phyloP scores from a whole-genome alignment of 2,888 invertebrate species.

The Nemotelus nigrinus region DNA sequence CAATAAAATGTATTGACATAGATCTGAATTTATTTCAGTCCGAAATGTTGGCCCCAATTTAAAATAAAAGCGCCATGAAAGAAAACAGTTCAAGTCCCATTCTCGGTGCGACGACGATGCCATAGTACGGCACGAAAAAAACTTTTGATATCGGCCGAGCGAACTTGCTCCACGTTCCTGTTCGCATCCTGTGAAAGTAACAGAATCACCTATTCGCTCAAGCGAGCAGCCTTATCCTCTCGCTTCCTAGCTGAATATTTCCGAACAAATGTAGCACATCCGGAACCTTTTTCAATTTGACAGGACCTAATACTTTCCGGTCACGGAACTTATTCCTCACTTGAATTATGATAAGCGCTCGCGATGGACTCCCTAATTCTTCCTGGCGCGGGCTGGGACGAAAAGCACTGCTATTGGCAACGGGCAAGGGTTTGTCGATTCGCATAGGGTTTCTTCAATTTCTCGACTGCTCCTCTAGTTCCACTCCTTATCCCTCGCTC shows the following conservation, averaged over 20 bases:
- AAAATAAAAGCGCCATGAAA: conserved; percentile 48
- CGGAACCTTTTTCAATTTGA: conserved; percentile 52
- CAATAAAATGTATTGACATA: conserved; percentile 51
- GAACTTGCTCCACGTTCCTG: conserved; percentile 1
- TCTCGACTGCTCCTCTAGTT: background rate
- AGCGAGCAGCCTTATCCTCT: conserved; percentile 46
- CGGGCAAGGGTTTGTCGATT: conserved; percentile 15
- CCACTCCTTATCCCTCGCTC: background rate
- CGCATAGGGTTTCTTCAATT: conserved; percentile 21
- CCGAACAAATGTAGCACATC: conserved; percentile 52
- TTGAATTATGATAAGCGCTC: conserved; percentile 51
- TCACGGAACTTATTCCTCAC: conserved; percentile 51
- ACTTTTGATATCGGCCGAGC: conserved; percentile 23
- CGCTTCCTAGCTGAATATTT: conserved; percentile 48
- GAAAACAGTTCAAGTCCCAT: conserved; percentile 37
- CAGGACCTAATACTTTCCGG: conserved; percentile 51
- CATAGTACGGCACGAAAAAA: background rate
- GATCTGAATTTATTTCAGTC: conserved; percentile 50
- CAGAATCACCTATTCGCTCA: conserved; percentile 33
- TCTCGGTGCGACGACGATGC: background rate
- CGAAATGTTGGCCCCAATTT: conserved; percentile 50
- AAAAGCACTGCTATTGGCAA: background rate
- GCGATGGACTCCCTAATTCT: conserved; percentile 42
- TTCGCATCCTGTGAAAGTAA: conserved; percentile 14
- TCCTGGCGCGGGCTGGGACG: background rate